Conservation (phyloP, 2,113 vertebrate genomes). For the Tetraodon nigroviridis region DNA sequence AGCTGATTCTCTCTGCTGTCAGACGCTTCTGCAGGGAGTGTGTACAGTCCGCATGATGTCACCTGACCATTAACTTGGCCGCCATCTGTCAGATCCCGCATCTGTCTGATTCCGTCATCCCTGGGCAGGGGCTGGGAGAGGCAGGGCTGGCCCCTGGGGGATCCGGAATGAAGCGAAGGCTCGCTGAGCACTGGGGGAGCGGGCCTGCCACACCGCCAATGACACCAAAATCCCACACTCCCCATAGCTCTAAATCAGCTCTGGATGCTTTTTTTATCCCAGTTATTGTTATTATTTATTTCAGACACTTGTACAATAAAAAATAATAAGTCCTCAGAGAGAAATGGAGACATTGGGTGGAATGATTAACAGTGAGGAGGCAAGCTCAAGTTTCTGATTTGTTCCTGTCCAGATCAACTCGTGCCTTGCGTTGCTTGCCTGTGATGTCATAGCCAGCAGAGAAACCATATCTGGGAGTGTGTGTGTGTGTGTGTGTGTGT, state of each 20-base stretch:
- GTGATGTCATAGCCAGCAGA: conserved; percentile 48
- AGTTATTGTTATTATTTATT: neutral
- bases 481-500: neutral
- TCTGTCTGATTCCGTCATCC: conserved; percentile 54
- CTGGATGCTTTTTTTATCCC: conserved; percentile 4
- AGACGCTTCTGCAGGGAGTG: conserved; percentile 1
- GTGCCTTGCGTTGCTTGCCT: conserved; percentile 29
- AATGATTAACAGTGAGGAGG: neutral
- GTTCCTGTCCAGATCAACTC: conserved; percentile 17
- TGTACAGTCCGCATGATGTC: conserved; percentile 24
- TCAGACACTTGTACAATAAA: neutral
- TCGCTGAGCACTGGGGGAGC: conserved; percentile 45
- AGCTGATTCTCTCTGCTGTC: neutral
- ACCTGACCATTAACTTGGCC: conserved; percentile 29
- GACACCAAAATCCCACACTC: conserved; percentile 26
- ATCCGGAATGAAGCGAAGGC: conserved; percentile 63
- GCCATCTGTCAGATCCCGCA: conserved; percentile 45
- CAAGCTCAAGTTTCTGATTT: neutral
- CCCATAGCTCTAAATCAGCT: too few species aligned
- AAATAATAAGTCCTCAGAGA: neutral
- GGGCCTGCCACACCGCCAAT: conserved; percentile 65
- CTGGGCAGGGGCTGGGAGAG: conserved; percentile 28
- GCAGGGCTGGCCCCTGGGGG: conserved; percentile 36
- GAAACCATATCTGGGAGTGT: conserved; percentile 4
- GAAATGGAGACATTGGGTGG: neutral